Evolutionary conservation across 2,888 invertebrate species (phyloP).

Genomic region (Abrostola tripartita): DNA sequence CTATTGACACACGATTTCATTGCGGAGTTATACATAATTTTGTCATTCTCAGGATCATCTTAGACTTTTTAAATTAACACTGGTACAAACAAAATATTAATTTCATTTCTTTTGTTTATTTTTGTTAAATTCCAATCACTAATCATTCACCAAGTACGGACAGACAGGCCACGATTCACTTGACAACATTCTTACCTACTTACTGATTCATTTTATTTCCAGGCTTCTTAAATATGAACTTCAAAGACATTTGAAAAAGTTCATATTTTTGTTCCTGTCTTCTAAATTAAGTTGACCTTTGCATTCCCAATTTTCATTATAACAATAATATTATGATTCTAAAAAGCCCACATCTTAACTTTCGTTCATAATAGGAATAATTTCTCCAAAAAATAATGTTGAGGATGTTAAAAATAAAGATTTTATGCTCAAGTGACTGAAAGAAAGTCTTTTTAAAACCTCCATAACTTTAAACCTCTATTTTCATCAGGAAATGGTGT

Average conservation of each 20-base stretch:
- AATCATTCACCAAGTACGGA: no score
- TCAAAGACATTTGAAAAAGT: constrained; percentile 19
- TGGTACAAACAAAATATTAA: no score
- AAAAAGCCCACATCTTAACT: neutral
- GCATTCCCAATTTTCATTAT: constrained; percentile 28
- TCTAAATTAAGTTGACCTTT: constrained; percentile 49
- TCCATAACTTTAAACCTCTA: no score
- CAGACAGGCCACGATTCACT: neutral
- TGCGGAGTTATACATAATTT: no score
- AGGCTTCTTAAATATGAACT: constrained; percentile 5
- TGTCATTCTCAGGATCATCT: no score
- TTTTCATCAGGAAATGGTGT: no score
- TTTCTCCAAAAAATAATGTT: no score
- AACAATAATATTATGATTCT: constrained; percentile 23
- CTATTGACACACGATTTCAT: no score
- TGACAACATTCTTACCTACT: neutral
- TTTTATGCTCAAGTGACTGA: neutral
- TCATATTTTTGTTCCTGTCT: constrained; percentile 37
- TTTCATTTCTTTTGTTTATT: no score
- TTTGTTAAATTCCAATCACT: no score
- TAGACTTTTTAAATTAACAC: no score
- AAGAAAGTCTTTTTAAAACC: no score
- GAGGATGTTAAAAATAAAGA: neutral
- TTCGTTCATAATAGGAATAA: neutral
- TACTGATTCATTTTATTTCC: constrained; percentile 13